Conservation (phyloP, 1,140 invertebrate species). For the Cataglyphis hispanica region DNA sequence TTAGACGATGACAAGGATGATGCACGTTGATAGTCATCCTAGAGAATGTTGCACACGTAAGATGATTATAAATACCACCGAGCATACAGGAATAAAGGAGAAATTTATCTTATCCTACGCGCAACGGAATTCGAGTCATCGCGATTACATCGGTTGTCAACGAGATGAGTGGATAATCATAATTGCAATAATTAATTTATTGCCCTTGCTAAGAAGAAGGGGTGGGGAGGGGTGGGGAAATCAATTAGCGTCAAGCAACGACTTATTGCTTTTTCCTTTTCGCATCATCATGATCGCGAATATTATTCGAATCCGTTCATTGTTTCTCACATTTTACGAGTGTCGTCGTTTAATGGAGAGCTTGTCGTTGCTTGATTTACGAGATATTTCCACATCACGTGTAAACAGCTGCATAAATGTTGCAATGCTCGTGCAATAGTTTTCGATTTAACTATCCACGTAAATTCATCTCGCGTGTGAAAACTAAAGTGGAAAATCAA, state of each 20-base stretch:
- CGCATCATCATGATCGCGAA: neutral
- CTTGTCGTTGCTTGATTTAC: neutral
- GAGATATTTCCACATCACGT: neutral
- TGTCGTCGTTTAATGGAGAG: neutral
- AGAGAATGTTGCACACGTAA: conserved; percentile 42
- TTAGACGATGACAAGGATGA: conserved; percentile 56
- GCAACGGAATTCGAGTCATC: conserved; percentile 40
- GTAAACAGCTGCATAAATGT: conserved; percentile 14
- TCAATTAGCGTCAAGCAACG: conserved; percentile 9
- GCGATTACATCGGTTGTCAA: conserved; percentile 57
- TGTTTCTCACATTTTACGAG: neutral
- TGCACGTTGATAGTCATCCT: conserved; percentile 39
- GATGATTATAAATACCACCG: conserved; percentile 56
- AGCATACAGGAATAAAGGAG: conserved; percentile 23
- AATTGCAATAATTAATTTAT: conserved; percentile 58
- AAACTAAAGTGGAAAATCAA: neutral
- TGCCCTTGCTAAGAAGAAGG: neutral
- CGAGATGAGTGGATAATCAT: conserved; percentile 39
- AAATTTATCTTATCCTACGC: conserved; percentile 36
- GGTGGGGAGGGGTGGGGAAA: too few species aligned
- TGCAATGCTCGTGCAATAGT: neutral
- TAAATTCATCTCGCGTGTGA: conserved; percentile 8
- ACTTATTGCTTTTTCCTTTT: neutral
- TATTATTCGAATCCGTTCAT: conserved; percentile 36
- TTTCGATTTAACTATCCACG: conserved; percentile 13